Base-by-base conservation (phyloP, 2,888 invertebrate species). In the Crepidodera aurea region DNA sequence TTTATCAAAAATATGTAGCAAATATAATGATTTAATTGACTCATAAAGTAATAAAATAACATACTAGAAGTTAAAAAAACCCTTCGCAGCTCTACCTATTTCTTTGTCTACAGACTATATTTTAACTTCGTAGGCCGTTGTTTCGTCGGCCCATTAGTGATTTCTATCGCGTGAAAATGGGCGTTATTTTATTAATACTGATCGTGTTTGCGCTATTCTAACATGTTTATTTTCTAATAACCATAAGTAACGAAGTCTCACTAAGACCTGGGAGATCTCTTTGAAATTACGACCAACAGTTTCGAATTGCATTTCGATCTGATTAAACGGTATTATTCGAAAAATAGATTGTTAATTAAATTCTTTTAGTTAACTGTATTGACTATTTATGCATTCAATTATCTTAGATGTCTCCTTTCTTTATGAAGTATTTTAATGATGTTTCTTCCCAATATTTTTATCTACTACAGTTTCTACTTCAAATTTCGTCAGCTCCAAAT, bases 221-320 rank as follows among this genome's bases (percentile, higher is more conserved):
- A 68, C 68, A 63, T 63, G 58, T 64, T 62, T 68, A 61, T 66
- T 68, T 69, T 63, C 65, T 61, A 69, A 67, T 69, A 69, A 68
- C 65, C 67, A 68, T 68, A 68, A 68, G 62, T 68, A 69, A 68
- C 67, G 53, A 44, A 44, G 56, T 48, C 40, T 51, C 29, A 58
- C 51, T 56, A 34, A 51, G 61, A 53, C 56, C 32, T 65, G 65
- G 65, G 62, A 57, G 65, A 65, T 61, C 55, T 54, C n/a, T n/a
- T 42, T 57, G 39, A 46, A 42, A 32, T 55, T 51, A 57, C 46
- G 50, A 25, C 22, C 5, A 2, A 16, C 15, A 40, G 12, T 40
- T 42, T 6, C 6, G 18, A 10, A 19, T 42, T 10, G 18, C n/a
- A 3, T 16, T 42, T 42, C 16, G 42, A 42, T 42, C 42, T 15